phyloP scores from a whole-genome alignment of 2,113 vertebrate species.

The Gila orcuttii region DNA sequence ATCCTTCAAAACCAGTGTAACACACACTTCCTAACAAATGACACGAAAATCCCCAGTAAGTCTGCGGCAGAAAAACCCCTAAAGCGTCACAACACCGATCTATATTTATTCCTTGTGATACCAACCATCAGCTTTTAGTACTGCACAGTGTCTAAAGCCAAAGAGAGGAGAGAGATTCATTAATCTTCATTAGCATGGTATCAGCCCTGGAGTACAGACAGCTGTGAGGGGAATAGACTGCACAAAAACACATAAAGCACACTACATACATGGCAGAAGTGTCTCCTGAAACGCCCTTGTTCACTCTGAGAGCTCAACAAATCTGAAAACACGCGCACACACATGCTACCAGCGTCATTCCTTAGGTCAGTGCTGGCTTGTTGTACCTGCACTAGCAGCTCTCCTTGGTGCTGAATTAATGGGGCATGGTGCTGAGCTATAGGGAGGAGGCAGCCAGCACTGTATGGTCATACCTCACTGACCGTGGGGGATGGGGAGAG shows the following conservation, averaged over 20 bases:
- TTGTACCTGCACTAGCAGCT: slow-evolving; percentile 76
- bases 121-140: slow-evolving; percentile 41
- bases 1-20: slow-evolving; percentile 44
- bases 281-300: slow-evolving; percentile 35
- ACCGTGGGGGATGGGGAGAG: slow-evolving; percentile 59
- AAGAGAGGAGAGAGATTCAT: slow-evolving; percentile 62
- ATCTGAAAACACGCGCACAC: slow-evolving; percentile 39
- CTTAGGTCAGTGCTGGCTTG: slow-evolving; percentile 53
- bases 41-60: slow-evolving; percentile 33
- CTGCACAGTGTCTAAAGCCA: slow-evolving; percentile 35
- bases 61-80: slow-evolving; percentile 10
- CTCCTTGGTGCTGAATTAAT: slow-evolving; percentile 78
- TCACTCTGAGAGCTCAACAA: slow-evolving; percentile 9
- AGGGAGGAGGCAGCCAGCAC: slow-evolving; percentile 62
- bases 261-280: background rate
- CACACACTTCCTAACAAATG: slow-evolving; percentile 19
- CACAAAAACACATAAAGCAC: slow-evolving; percentile 60
- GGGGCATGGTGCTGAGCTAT: slow-evolving; percentile 55
- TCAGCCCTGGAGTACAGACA: slow-evolving; percentile 62
- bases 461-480: slow-evolving; percentile 67
- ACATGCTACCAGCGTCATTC: slow-evolving; percentile 41
- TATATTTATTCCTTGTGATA: slow-evolving; percentile 38
- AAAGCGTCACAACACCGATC: background rate
- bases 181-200: slow-evolving; percentile 71
- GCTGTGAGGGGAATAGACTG: slow-evolving; percentile 62